Base-by-base conservation (phyloP, 2,888 invertebrate species). In the Rosalia funebris region DNA sequence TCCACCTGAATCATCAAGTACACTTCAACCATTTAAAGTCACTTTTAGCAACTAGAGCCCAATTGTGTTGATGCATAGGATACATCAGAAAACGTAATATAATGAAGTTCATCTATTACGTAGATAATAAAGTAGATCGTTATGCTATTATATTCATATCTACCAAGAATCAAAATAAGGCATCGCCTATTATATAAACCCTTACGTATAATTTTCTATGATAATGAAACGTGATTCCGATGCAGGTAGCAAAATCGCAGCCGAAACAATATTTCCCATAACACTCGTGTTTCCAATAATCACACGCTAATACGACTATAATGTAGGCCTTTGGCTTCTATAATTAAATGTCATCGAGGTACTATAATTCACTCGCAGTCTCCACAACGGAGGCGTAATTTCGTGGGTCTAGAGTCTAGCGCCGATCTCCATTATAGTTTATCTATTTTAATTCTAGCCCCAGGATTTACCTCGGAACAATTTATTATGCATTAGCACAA, bases 161-260 rank as follows among this genome's bases (percentile, higher is more conserved):
- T n/a, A n/a, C n/a, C n/a, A 75, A 45, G 14, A 7, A 25, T 31
- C 7, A 25, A 5, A 45, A 3, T 25, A 4, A 45, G 14, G 14
- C 10, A 25, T 14, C 45, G 45, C 20, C 45, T n/a, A n/a, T n/a
- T n/a, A n/a, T n/a, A 20, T 12, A n/a, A 14, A 7, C n/a, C 39
- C 10, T n/a, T 10, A 15, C 15, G 5, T 57, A 62, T 65, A 65
- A 65, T 65, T 60, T 60, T 52, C 59, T 65, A 62, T 62, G 65
- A 60, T 65, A 52, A 52, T 52, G 59, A 58, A 44, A 57, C 50
- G 14, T 39, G 45, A 46, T 45, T 55, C 10, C 25, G 57, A 34
- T 54, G 60, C 66, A 67, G 66, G 66, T 67, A 67, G 60, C 66
- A 16, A 60, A 62, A 47, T 34, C 37, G 19, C 53, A 47, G 50